Conservation (phyloP, 2,888 invertebrate genomes). For the Leptinotarsa rubiginosa region DNA sequence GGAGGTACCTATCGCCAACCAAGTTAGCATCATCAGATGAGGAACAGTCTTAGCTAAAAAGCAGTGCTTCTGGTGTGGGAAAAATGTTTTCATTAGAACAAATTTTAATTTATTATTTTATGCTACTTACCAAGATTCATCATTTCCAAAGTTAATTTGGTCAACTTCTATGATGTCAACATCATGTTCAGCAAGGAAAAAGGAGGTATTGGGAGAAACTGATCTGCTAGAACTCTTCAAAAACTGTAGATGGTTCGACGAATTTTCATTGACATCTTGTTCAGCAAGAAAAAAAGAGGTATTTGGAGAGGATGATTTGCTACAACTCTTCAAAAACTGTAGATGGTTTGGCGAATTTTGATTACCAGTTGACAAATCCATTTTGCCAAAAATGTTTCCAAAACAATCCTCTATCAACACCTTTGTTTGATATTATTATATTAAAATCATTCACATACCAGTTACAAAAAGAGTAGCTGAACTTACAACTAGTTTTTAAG, state of each 20-base stretch:
- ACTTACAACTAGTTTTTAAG: not conserved
- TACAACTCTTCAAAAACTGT: slow-evolving; percentile 39
- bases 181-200: slow-evolving; percentile 27
- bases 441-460: not conserved
- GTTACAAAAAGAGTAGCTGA: not conserved
- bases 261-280: slow-evolving; percentile 46
- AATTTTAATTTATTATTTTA: not conserved
- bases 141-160: slow-evolving; percentile 70
- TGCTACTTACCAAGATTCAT: slow-evolving; percentile 72
- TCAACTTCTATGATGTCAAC: slow-evolving; percentile 69
- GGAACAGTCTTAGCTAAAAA: too few species aligned
- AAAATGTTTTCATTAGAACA: too few species aligned
- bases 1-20: too few species aligned
- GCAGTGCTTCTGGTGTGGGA: too few species aligned
- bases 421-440: slow-evolving; percentile 35
- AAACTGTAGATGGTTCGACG: slow-evolving; percentile 27
- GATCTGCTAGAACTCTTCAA: slow-evolving; percentile 35
- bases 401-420: slow-evolving; percentile 37
- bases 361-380: slow-evolving; percentile 59
- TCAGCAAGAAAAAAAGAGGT: slow-evolving; percentile 16
- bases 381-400: slow-evolving; percentile 47
- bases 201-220: slow-evolving; percentile 25
- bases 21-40: too few species aligned
- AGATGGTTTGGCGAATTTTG: slow-evolving; percentile 52
- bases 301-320: slow-evolving; percentile 28